A percentile compares a stretch with the other conserved stretches of the same genome.
Evolutionary conservation across 2,888 invertebrate species (phyloP).

Genomic region (Drosophila multiciliata): DNA sequence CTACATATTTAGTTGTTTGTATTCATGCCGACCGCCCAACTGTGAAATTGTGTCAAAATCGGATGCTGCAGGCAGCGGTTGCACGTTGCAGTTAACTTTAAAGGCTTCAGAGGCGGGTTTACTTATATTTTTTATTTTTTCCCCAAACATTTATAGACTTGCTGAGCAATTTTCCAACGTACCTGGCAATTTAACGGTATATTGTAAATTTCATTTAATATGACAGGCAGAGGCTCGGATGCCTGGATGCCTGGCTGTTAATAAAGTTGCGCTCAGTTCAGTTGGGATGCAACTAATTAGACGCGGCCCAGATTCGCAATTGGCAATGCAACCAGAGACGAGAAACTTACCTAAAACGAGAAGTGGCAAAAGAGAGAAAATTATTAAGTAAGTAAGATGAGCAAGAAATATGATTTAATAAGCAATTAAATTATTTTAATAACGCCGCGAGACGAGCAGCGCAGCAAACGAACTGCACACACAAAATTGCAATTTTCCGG

Average conservation of each 20-base stretch:
- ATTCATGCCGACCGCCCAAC: slow-evolving; percentile 45
- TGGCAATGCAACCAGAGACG: slow-evolving; percentile 5
- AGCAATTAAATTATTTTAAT: slow-evolving; percentile 78
- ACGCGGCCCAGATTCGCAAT: slow-evolving; percentile 49
- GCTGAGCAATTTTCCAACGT: slow-evolving; percentile 62
- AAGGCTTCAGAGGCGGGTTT: slow-evolving; percentile 16
- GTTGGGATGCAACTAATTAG: slow-evolving; percentile 49
- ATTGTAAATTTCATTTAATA: slow-evolving; percentile 77
- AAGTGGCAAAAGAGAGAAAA: slow-evolving; percentile 7
- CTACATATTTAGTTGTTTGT: slow-evolving; percentile 15
- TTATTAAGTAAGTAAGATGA: slow-evolving; percentile 2
- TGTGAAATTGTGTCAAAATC: slow-evolving; percentile 75
- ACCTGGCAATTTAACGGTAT: slow-evolving; percentile 75
- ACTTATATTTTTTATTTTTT: slow-evolving; percentile 29
- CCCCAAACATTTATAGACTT: slow-evolving; percentile 39
- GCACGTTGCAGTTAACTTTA: slow-evolving; percentile 26
- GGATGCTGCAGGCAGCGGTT: slow-evolving; percentile 47
- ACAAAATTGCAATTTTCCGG: slow-evolving; percentile 80
- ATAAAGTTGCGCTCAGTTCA: slow-evolving; percentile 53
- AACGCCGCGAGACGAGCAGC: slow-evolving; percentile 40
- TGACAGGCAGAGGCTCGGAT: slow-evolving; percentile 61
- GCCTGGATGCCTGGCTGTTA: slow-evolving; percentile 32
- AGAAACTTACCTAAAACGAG: slow-evolving; percentile 67
- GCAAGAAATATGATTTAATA: slow-evolving; percentile 68
- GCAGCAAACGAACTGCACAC: slow-evolving; percentile 70